These are phyloP conservation scores for Arctocebus calabarensis DNA, from an alignment of 2,797 vertebrate species.

Conservation along the genomic window DNA sequence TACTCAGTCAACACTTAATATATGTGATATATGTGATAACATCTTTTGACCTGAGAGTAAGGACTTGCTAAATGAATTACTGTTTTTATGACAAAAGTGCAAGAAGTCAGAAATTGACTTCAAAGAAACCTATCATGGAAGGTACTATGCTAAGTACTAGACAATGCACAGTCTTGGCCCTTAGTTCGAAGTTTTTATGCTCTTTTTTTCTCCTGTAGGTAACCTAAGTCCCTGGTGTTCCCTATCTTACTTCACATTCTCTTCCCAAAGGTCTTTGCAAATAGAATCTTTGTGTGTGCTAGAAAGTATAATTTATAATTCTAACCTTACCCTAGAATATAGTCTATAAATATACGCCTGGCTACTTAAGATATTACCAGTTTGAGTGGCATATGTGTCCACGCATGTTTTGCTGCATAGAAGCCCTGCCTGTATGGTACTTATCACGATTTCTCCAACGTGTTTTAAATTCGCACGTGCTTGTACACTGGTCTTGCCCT, in stretches of 20 bases:
- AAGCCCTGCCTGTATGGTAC: background rate
- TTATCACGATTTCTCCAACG: constrained; percentile 22
- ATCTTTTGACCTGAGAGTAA: constrained; percentile 3
- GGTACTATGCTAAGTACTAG: background rate
- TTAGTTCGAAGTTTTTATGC: background rate
- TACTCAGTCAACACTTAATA: background rate
- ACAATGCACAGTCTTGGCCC: background rate
- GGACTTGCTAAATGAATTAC: constrained; percentile 55
- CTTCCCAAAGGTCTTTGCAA: background rate
- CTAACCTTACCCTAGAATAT: background rate
- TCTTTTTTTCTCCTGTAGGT: background rate
- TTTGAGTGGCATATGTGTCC: background rate
- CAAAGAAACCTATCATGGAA: background rate
- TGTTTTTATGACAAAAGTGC: constrained; percentile 15
- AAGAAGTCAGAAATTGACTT: background rate
- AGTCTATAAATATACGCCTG: background rate
- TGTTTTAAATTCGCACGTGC: constrained; percentile 29
- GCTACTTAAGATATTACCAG: background rate
- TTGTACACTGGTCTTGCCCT: background rate
- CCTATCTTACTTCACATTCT: background rate
- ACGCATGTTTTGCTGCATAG: background rate
- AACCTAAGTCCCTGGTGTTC: background rate
- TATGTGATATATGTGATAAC: background rate
- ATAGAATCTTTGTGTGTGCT: background rate
- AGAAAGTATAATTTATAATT: constrained; percentile 36